A percentile compares a stretch with the other conserved stretches of the same genome.
Conservation (phyloP, 35 echinoderm and acorn worm genomes). For the Ptychodera flava region DNA sequence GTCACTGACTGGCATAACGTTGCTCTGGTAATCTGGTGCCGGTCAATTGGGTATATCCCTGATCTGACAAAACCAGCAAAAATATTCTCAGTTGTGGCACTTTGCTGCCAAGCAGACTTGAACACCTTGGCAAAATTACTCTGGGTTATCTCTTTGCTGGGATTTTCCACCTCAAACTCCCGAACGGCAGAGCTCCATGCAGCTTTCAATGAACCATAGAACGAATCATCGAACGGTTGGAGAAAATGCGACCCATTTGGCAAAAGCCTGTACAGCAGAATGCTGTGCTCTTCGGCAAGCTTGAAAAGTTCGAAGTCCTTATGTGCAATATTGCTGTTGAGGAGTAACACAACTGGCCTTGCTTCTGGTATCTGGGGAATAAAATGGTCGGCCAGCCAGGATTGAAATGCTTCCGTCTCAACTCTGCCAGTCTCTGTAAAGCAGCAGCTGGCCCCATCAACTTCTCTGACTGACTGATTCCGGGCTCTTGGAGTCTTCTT, state of each 20-base stretch:
- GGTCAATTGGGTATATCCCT: too few relatives aligned
- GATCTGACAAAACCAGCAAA: too few relatives aligned
- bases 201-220: constrained; percentile 3
- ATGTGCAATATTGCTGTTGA: constrained; percentile 11
- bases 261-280: constrained; percentile 18
- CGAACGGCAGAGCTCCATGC: too few relatives aligned
- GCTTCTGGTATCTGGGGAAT: constrained; percentile 8
- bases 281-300: constrained; percentile 9
- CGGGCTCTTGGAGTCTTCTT: background rate
- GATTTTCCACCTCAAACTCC: too few relatives aligned
- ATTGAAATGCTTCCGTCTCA: constrained; percentile 5
- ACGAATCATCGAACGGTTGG: constrained; percentile 15
- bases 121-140: too few relatives aligned
- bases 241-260: constrained; percentile 13
- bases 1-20: too few relatives aligned
- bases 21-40: too few relatives aligned
- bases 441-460: constrained; percentile 6
- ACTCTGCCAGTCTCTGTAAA: constrained; percentile 22
- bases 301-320: constrained; percentile 7
- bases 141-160: too few relatives aligned
- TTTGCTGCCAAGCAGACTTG: too few relatives aligned
- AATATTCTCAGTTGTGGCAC: too few relatives aligned
- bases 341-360: background rate
- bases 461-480: background rate
- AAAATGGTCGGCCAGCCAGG: constrained; percentile 4